Evolutionary conservation across 2,113 vertebrate genomes (phyloP).

Genomic region (Coptodon rendalli): DNA sequence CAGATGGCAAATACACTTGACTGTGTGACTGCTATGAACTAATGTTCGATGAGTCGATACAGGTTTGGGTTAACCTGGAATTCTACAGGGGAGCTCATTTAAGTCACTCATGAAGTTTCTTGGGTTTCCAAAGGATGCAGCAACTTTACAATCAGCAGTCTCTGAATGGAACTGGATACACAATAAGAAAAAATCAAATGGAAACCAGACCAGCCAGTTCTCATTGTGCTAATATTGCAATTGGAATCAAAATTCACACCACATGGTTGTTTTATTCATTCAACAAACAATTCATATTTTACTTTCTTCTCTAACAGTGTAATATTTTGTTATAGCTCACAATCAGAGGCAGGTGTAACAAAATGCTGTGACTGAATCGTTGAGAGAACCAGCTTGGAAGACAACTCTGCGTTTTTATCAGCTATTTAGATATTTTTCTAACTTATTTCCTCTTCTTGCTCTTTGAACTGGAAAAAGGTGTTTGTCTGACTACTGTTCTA

Average conservation of each 20-base stretch:
- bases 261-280: not conserved
- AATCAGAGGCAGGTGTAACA: not conserved
- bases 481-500: not conserved
- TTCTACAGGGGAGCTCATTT: too few relatives aligned
- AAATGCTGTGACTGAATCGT: not conserved
- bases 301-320: not conserved
- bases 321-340: not conserved
- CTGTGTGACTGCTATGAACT: too few relatives aligned
- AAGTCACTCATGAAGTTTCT: not conserved
- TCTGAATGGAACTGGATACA: not conserved
- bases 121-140: not conserved
- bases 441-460: not conserved
- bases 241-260: not conserved
- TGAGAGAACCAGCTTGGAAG: not conserved
- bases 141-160: not conserved
- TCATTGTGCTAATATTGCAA: not conserved
- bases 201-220: not conserved
- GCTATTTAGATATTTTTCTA: not conserved
- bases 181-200: not conserved
- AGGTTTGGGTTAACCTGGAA: not conserved
- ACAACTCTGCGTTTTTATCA: not conserved
- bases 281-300: not conserved
- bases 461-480: not conserved
- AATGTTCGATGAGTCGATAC: not conserved
- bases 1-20: not conserved